A percentile compares a stretch with the other conserved stretches of the same genome.
Evolutionary conservation across 2,113 vertebrate species (phyloP).

Genomic region (Cardinalis cardinalis): DNA sequence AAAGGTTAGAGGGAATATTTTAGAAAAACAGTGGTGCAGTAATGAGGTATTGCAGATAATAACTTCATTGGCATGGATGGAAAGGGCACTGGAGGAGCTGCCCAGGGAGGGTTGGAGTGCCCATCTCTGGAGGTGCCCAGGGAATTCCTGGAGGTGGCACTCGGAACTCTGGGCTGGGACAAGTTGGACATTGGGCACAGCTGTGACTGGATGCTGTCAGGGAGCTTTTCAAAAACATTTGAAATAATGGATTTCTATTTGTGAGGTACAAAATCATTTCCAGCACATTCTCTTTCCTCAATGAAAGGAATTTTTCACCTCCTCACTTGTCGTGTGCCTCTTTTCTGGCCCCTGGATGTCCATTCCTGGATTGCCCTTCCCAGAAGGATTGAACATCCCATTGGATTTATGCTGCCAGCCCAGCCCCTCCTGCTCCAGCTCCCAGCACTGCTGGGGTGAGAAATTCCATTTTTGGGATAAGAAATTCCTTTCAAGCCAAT

Average conservation of each 20-base stretch:
- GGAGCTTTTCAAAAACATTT: background rate
- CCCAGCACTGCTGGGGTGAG: rapidly evolving
- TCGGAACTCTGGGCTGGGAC: background rate
- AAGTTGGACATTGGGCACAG: background rate
- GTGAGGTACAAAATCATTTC: background rate
- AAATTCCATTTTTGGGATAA: no score
- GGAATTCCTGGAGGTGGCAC: background rate
- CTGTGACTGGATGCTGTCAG: background rate
- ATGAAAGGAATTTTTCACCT: background rate
- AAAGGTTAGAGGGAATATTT: background rate
- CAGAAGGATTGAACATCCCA: rapidly evolving
- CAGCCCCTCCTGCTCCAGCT: background rate
- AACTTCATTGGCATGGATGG: background rate
- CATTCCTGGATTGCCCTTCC: background rate
- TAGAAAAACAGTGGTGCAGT: background rate
- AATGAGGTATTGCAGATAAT: background rate
- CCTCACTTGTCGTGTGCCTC: background rate
- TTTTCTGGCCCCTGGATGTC: background rate
- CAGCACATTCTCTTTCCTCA: background rate
- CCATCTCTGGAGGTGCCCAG: background rate
- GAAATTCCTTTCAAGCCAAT: no score
- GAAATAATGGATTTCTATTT: background rate
- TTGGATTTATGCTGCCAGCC: background rate
- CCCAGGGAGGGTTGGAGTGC: background rate
- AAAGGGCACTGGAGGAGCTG: background rate